Evolutionary conservation across 2,113 vertebrate species (phyloP).

Genomic region (Xenotilapia caudafasciata): DNA sequence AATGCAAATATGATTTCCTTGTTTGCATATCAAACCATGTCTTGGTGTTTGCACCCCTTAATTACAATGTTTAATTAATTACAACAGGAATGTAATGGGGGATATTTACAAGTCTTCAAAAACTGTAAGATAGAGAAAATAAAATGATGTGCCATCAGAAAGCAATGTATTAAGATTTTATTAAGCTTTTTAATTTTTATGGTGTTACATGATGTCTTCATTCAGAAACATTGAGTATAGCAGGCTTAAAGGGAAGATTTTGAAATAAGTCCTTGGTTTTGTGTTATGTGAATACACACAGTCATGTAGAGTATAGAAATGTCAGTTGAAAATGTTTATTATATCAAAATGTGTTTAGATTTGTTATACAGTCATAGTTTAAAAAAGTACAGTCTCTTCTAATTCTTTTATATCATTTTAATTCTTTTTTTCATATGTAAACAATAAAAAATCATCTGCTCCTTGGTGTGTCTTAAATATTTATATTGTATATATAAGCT

Average conservation of each 20-base stretch:
- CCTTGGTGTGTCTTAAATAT: background rate
- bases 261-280: background rate
- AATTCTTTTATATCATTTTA: background rate
- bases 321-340: background rate
- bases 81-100: conserved; percentile 38
- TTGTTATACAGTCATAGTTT: background rate
- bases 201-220: background rate
- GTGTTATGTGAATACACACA: background rate
- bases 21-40: conserved; percentile 58
- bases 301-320: background rate
- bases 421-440: background rate
- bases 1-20: conserved; percentile 58
- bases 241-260: background rate
- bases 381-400: background rate
- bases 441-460: background rate
- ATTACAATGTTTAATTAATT: conserved; percentile 53
- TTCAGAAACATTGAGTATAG: background rate
- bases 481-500: background rate
- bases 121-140: conserved; percentile 21
- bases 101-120: conserved; percentile 54
- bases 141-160: conserved; percentile 1
- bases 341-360: background rate
- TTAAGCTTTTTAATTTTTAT: background rate
- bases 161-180: background rate
- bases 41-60: conserved; percentile 45